Evolutionary conservation across 2,113 vertebrate genomes (phyloP).

Genomic region (Paramisgurnus dabryanus): DNA sequence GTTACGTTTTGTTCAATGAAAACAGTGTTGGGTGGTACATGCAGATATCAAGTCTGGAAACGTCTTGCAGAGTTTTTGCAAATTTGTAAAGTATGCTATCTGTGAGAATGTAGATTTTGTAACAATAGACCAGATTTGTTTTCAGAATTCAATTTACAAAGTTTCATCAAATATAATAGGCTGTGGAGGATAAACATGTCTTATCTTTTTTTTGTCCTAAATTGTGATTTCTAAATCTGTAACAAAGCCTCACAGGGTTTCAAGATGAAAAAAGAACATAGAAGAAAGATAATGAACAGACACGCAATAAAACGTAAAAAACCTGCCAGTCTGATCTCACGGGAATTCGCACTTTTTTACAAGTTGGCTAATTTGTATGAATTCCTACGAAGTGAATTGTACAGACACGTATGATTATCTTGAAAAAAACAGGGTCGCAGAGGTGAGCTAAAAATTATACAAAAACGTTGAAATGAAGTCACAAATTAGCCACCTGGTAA

Average conservation of each 20-base stretch:
- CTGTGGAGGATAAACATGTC: background rate
- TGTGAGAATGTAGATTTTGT: slow-evolving; percentile 18
- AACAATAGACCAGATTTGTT: background rate
- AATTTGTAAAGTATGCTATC: slow-evolving; percentile 8
- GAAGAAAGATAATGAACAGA: background rate
- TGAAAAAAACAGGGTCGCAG: no score
- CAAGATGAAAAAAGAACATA: background rate
- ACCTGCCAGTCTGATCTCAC: no score
- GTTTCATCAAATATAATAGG: slow-evolving; percentile 1
- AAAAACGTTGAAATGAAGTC: no score
- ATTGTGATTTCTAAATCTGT: slow-evolving; percentile 24
- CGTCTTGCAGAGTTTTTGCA: background rate
- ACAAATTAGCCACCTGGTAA: no score
- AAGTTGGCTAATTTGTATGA: no score
- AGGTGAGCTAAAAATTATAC: no score
- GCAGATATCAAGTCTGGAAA: background rate
- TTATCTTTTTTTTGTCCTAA: slow-evolving; percentile 3
- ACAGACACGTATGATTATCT: no score
- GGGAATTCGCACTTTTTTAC: no score
- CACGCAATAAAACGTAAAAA: background rate
- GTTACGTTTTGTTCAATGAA: slow-evolving; percentile 5
- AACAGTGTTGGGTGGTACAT: background rate
- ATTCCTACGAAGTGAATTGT: no score
- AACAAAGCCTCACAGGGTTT: slow-evolving; percentile 23
- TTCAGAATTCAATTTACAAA: background rate